A percentile compares a stretch with the other conserved stretches of the same genome.
phyloP scores from a whole-genome alignment of 2,888 invertebrate species.

The Dyspetes luteomarginatus region DNA sequence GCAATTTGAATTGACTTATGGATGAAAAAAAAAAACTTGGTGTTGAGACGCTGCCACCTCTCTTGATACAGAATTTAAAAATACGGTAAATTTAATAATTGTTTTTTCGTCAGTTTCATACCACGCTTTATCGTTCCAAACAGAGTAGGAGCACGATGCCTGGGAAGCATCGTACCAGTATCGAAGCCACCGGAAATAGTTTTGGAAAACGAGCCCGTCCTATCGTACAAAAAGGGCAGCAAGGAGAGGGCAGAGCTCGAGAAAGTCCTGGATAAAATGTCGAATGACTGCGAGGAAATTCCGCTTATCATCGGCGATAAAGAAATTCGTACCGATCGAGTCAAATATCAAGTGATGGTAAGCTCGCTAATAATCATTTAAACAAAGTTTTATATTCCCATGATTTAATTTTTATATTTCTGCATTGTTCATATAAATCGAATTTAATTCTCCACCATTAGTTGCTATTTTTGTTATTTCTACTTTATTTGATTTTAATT shows the following conservation, averaged over 20 bases:
- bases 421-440: too few species aligned
- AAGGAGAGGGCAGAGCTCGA: constrained; percentile 90
- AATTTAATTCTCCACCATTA: too few species aligned
- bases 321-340: constrained; percentile 90
- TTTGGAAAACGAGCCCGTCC: constrained; percentile 91
- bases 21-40: too few species aligned
- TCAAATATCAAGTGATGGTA: constrained; percentile 91
- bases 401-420: too few species aligned
- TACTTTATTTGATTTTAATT: too few species aligned
- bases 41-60: too few species aligned
- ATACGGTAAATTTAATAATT: neutral
- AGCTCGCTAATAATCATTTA: too few species aligned
- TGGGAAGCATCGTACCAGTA: constrained; percentile 88
- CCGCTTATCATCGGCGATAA: constrained; percentile 99
- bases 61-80: neutral
- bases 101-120: constrained; percentile 47
- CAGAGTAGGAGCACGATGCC: constrained; percentile 84
- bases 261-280: constrained; percentile 87
- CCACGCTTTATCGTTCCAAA: constrained; percentile 62
- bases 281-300: constrained; percentile 90
- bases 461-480: too few species aligned
- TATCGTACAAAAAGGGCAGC: constrained; percentile 92
- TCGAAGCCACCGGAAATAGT: constrained; percentile 88
- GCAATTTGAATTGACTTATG: too few species aligned
- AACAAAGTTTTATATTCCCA: too few species aligned